Base-by-base conservation (phyloP, 2,113 vertebrate genomes). In the Mungos mungo region DNA sequence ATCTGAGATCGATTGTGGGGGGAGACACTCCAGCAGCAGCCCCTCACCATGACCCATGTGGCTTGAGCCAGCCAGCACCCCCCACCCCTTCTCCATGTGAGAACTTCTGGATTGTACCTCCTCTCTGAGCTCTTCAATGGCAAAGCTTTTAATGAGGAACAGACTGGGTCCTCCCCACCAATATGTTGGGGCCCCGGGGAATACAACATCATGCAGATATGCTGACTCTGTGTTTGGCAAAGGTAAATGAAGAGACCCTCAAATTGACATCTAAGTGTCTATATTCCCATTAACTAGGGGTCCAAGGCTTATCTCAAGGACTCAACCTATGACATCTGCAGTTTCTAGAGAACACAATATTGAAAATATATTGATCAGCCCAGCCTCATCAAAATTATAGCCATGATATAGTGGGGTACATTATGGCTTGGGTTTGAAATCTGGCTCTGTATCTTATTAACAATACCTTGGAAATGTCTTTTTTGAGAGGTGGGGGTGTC, bases 281-380 rank as follows among this genome's bases (percentile, higher is more conserved):
- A 65, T 14, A 10, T 31, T 93, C 47, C 65, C 19, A 38, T 60
- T 41, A 87, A 93, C 31, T 74, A 88, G 31, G 29, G 47, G 83
- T 65, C 45, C 63, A 84, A 71, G 47, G 38, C 54, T 72, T 83
- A 57, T 88, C 41, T 96, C 18, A 89, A 95, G 38, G 50, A 90
- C 52, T 90, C 45, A n/a, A 27, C 4, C 54, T 71, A 54, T 54
- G 38, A 69, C 18, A 7, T 74, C 60, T 3, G 31, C 23, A 86
- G 50, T 77, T 82, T 92, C 25, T 54, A 77, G 41, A 90, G 69
- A 93, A 87, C 31, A 87, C 31, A 79, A 9, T 72, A 57, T 13
- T 87, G 45, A 90, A 90, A 82, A 79, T 72, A 33, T 1, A 93
- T 52, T 65, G 23, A 90, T 8, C 41, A 79, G 57, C 12, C 29